A percentile compares a stretch with the other conserved stretches of the same genome.
phyloP scores from a whole-genome alignment of 1,140 invertebrate species.

The Dinoponera quadriceps region DNA sequence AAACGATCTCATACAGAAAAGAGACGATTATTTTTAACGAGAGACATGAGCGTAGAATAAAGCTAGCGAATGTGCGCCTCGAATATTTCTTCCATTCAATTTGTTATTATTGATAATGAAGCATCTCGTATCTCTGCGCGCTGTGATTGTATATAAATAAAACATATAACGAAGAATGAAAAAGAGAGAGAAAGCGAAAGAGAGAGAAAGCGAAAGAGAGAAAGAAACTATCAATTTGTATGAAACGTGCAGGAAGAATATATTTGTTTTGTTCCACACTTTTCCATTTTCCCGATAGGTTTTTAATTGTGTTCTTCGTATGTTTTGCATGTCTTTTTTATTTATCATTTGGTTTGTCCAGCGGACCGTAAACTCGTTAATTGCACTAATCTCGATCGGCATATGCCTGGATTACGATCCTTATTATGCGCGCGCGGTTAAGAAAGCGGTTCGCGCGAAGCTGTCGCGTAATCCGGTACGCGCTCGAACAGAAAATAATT shows the following conservation, averaged over 20 bases:
- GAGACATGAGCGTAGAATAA: no score
- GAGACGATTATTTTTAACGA: no score
- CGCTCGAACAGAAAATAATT: conserved; percentile 51
- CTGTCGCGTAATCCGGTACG: conserved; percentile 30
- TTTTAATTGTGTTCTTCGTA: neutral
- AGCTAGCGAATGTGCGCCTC: no score
- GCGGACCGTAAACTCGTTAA: neutral
- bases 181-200: neutral
- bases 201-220: no score
- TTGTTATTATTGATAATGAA: no score
- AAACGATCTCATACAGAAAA: no score
- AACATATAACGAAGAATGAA: neutral
- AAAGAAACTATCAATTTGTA: no score
- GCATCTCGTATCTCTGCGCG: no score
- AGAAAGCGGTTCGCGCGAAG: neutral
- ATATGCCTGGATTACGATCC: neutral
- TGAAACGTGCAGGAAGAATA: no score
- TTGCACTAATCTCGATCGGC: neutral
- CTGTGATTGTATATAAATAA: neutral
- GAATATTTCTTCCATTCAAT: no score
- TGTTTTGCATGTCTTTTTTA: neutral
- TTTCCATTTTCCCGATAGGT: no score
- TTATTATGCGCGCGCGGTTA: neutral
- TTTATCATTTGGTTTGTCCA: neutral
- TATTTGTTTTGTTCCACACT: neutral